Evolutionary conservation across 1,140 invertebrate species (phyloP), one percentile per base, ranked within the genome.

Genomic region (Holcopasites calliopsidis): DNA sequence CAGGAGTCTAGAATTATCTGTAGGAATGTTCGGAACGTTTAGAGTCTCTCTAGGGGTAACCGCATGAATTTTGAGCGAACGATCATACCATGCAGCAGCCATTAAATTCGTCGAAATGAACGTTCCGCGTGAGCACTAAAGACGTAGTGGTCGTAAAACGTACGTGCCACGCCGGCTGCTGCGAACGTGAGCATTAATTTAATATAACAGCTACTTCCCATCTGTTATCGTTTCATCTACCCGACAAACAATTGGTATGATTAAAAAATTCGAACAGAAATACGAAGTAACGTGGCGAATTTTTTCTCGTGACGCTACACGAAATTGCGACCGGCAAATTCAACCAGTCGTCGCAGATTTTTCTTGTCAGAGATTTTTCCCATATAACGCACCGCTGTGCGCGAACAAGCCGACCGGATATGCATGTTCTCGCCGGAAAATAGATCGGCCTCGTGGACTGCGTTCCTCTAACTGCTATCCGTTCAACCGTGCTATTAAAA

Each of bases 301-400:
- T 44, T 44, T 44, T 44, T 44, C 42, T 44, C 21, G 6, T 0
- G 38, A 6, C 2, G n/a, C n/a, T n/a, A n/a, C 16, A 21, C 16
- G 16, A 11, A 28, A 28, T 26, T 13, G 21, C 11, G 31, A 60
- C 31, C 11, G 31, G 31, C 11, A 31, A 55, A 55, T 18, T 31
- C 26, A n/a, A 8, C 16, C 57, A n/a, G 66, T 69, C 64, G 42
- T 79, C 66, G 68, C 52, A 58, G 47, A 64, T 61, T 66, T 40
- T 73, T 23, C 61, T 55, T 58, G 68, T 42, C 52, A 49, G 40
- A 28, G 50, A 52, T 62, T 60, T 58, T 49, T n/a, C n/a, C 52
- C 61, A 44, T 62, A 44, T 62, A 38, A 40, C 40, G 23, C 18
- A 16, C 40, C 38, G 16, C 26, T 52, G 33, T 8, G 49, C 49